Evolutionary conservation across 53 echinoderm and acorn worm species (phyloP).

Genomic region (Pentamera pediparva): DNA sequence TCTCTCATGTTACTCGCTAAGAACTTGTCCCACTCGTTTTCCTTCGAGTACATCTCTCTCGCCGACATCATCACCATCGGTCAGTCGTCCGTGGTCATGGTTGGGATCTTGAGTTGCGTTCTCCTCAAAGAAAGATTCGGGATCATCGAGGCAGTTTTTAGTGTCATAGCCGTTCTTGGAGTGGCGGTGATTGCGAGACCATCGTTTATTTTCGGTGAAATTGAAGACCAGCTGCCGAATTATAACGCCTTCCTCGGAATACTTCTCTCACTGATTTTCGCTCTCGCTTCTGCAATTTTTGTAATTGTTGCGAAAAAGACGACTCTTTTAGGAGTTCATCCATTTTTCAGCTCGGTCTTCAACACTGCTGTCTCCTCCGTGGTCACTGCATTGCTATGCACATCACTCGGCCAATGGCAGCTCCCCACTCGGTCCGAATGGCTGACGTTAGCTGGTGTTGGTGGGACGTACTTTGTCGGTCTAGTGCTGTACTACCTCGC

Average conservation of each 20-base stretch:
- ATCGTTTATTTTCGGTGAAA: neutral
- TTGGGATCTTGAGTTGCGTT: neutral
- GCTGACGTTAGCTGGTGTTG: neutral
- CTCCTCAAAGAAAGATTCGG: neutral
- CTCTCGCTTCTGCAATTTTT: neutral
- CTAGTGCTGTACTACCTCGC: neutral
- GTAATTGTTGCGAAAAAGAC: neutral
- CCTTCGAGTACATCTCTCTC: neutral
- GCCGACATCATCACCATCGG: conserved; percentile 1
- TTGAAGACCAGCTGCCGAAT: neutral
- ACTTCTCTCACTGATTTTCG: neutral
- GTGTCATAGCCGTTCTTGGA: neutral
- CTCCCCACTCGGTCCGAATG: neutral
- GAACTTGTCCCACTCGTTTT: neutral
- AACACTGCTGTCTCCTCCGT: neutral
- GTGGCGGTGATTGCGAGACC: neutral
- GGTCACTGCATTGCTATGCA: neutral
- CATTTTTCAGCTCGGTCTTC: neutral
- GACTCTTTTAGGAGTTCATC: neutral
- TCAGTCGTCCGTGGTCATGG: neutral
- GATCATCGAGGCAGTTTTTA: neutral
- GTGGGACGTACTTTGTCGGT: neutral
- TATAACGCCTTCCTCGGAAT: neutral
- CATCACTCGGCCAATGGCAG: neutral
- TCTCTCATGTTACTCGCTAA: neutral